phyloP scores from a whole-genome alignment of 1,140 invertebrate species.

The Spodoptera litura region DNA sequence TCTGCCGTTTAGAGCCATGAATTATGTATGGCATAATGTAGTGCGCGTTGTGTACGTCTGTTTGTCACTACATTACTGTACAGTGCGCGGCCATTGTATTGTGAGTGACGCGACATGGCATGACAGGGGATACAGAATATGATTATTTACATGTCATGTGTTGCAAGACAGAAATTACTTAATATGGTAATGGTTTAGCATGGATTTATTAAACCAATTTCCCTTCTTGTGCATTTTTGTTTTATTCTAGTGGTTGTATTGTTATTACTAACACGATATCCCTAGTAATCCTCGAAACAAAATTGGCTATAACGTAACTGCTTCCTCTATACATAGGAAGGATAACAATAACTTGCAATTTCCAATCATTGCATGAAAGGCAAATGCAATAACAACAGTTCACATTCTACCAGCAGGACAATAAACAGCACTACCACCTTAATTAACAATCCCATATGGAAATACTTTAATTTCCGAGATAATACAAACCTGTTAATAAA shows the following conservation, averaged over 20 bases:
- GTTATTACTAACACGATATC: too few species aligned
- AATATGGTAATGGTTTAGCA: neutral
- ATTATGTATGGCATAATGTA: slow-evolving; percentile 61
- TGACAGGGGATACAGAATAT: neutral
- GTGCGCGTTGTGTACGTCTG: slow-evolving; percentile 55
- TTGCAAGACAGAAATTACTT: neutral
- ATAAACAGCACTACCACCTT: neutral
- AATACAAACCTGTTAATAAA: slow-evolving; percentile 8
- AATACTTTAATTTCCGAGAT: slow-evolving; percentile 18
- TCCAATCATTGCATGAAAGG: too few species aligned
- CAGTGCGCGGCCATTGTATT: slow-evolving; percentile 26
- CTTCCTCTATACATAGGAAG: too few species aligned
- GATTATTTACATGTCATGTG: neutral
- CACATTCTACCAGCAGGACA: neutral
- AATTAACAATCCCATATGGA: slow-evolving; percentile 9
- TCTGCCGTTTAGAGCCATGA: slow-evolving; percentile 48
- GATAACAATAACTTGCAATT: too few species aligned
- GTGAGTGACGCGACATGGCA: neutral
- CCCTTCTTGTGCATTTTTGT: too few species aligned
- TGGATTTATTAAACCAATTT: neutral
- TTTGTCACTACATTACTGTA: slow-evolving; percentile 52
- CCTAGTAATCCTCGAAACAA: too few species aligned
- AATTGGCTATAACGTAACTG: too few species aligned
- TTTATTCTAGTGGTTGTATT: too few species aligned
- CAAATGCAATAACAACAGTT: neutral